Conservation (phyloP, 2,113 vertebrate genomes). For the Chlamydotis undulata region DNA sequence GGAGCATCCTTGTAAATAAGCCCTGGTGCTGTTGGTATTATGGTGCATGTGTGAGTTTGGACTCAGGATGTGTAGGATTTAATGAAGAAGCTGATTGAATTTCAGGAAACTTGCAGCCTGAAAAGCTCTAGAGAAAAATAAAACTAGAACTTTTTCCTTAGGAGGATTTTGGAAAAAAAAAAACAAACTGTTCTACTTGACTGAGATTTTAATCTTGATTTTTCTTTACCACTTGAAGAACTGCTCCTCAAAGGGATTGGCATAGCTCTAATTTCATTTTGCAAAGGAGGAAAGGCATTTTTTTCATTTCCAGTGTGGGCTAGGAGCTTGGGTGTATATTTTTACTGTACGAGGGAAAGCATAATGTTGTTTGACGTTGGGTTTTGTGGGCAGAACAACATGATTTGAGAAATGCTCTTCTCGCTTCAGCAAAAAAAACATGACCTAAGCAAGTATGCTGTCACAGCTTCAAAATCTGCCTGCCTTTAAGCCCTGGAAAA, state of each 20-base stretch:
- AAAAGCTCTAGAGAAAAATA: neutral
- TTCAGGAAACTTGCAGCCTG: neutral
- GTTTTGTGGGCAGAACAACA: neutral
- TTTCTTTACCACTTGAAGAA: neutral
- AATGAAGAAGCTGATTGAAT: neutral
- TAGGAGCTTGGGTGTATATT: neutral
- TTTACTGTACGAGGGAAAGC: neutral
- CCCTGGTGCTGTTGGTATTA: neutral
- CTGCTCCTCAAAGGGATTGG: neutral
- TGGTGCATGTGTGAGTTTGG: neutral
- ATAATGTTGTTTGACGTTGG: neutral
- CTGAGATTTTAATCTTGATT: neutral
- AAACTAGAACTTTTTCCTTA: neutral
- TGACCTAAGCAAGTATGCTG: constrained; percentile 1
- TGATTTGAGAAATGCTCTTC: constrained; percentile 19
- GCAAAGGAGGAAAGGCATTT: neutral
- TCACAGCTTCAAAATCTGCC: neutral
- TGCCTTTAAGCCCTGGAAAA: neutral
- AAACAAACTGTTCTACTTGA: neutral
- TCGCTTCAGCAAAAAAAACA: neutral
- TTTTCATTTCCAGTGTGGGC: neutral
- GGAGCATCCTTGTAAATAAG: neutral
- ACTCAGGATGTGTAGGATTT: accelerated
- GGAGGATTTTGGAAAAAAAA: neutral
- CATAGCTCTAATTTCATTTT: neutral